Conservation (phyloP, 2,888 invertebrate genomes). For the Diarsia mendica region DNA sequence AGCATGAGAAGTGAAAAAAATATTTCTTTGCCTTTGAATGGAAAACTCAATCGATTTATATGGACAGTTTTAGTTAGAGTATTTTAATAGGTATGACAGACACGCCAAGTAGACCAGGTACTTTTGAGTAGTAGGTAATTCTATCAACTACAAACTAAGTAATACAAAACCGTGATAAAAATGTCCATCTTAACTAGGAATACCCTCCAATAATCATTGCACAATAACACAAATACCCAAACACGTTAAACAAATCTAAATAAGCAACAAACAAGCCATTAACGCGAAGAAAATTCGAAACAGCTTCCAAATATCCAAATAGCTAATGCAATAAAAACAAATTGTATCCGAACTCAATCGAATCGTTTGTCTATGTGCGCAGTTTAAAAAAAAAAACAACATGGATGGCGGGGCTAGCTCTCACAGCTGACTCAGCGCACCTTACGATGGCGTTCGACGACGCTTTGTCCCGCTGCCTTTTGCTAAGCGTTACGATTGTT, state of each 20-base stretch:
- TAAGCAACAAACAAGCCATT: constrained; percentile 48
- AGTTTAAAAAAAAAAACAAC: constrained; percentile 83
- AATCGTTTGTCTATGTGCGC: constrained; percentile 76
- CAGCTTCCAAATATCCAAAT: constrained; percentile 60
- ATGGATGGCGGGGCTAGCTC: constrained; percentile 81
- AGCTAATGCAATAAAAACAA: constrained; percentile 71
- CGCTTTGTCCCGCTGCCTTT: constrained; percentile 74
- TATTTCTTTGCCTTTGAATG: background rate
- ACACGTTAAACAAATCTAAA: constrained; percentile 41
- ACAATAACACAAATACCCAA: constrained; percentile 14
- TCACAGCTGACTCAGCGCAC: constrained; percentile 87
- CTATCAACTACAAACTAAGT: background rate
- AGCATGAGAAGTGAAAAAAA: too few relatives aligned
- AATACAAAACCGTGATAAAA: background rate
- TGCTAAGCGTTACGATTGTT: constrained; percentile 71
- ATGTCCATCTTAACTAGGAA: background rate
- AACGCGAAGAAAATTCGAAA: constrained; percentile 52
- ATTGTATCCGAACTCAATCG: constrained; percentile 73
- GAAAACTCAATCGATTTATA: background rate
- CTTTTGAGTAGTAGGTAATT: background rate
- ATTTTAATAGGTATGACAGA: background rate
- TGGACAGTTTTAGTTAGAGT: background rate
- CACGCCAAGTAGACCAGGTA: background rate
- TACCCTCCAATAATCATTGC: constrained; percentile 2
- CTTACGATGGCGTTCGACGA: constrained; percentile 75